Evolutionary conservation across 2,113 vertebrate genomes (phyloP).

Genomic region (Pseudopipra pipra): DNA sequence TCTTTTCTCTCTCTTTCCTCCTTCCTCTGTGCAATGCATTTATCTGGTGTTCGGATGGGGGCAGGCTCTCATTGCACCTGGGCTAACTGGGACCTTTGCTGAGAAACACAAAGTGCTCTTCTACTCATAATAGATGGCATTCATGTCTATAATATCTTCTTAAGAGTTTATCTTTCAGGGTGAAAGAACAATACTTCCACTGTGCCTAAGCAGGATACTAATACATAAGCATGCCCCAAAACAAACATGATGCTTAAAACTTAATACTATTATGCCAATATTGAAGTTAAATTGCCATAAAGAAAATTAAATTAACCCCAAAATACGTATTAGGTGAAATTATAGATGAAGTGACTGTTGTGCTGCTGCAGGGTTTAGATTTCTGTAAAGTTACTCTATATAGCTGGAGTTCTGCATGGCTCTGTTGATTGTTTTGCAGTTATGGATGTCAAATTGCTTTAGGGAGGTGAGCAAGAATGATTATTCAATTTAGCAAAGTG

Average conservation of each 20-base stretch:
- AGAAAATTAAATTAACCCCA: background rate
- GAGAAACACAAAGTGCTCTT: constrained; percentile 34
- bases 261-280: background rate
- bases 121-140: background rate
- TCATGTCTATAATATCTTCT: background rate
- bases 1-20: background rate
- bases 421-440: background rate
- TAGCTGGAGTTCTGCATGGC: background rate
- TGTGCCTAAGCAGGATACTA: background rate
- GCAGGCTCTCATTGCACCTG: background rate
- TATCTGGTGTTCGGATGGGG: background rate
- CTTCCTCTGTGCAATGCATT: background rate
- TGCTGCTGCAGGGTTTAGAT: background rate
- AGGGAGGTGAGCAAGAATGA: background rate
- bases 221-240: background rate
- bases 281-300: background rate
- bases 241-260: background rate
- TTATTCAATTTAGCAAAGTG: background rate
- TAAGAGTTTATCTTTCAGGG: constrained; percentile 5
- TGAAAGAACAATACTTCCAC: constrained; percentile 15
- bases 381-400: background rate
- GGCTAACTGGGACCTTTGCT: background rate
- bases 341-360: background rate
- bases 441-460: background rate
- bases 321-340: background rate